Base-by-base conservation (phyloP, 2,888 invertebrate species). In the Volucella bombylans region DNA sequence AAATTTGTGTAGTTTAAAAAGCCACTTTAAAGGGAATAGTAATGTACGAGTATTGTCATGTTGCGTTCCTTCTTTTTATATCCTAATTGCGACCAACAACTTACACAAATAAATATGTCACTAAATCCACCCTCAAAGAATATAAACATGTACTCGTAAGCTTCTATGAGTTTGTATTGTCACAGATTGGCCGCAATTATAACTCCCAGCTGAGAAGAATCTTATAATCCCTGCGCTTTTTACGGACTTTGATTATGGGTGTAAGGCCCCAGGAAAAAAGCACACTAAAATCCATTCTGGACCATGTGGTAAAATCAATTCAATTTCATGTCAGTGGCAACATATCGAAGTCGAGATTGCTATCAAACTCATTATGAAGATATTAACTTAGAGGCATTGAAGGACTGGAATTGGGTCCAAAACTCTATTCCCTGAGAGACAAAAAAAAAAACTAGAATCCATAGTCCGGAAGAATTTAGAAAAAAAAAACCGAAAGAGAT, bases 151-250 rank as follows among this genome's bases (percentile, higher is more conserved):
- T 1, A 31, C 31, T 31, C 31, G 31, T 31, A 31, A 31, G 31
- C 6, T 31, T 4, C 31, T 6, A 31, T 31, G 31, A 31, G 31
- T 83, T 80, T 83, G 80, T 83, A 71, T 83, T 74, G 74, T 69
- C 71, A 74, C 69, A 80, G 80, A 83, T 80, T 83, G 83, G 80
- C 83, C 83, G 69, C 83, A 80, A 83, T 80, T 83, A 74, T 65
- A 74, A 80, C 74, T 65, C 69, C 74, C 83, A 64, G 54, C 18
- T 18, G 69, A 31, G 49, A 54, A 55, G 54, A 6, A 31, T 0
- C 6, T 6, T 31, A 10, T 57, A 49, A 43, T 55, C 54, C 18
- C 55, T 72, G 41, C 52, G n/a, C 41, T 55, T 54, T 57, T 54
- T 41, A 55, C 47, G 72, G 55, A 45, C 73, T 57, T 78, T 64